Conservation (phyloP, 1,140 invertebrate genomes). For the Rhopalosiphum padi region DNA sequence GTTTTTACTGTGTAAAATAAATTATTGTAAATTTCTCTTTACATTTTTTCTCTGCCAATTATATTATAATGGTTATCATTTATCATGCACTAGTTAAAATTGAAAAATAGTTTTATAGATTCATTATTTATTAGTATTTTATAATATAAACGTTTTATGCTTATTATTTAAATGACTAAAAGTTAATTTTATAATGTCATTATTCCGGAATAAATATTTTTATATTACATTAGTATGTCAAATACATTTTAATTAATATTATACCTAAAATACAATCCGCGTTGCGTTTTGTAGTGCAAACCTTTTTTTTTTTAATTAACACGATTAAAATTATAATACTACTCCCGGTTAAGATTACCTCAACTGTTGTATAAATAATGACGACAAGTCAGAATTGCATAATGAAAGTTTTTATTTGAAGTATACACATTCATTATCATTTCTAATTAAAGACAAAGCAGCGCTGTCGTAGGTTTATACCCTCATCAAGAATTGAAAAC, state of each 20-base stretch:
- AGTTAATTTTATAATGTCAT: not conserved
- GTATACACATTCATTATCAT: conserved; percentile 55
- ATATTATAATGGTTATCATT: not conserved
- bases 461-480: not conserved
- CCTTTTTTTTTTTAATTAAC: not conserved
- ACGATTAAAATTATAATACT: conserved; percentile 25
- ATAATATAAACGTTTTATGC: not conserved
- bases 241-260: not conserved
- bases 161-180: too few species aligned
- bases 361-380: conserved; percentile 46
- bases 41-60: not conserved
- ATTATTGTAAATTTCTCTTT: not conserved
- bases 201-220: not conserved
- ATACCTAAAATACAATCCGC: not conserved
- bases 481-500: conserved; percentile 50
- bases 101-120: not conserved
- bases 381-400: conserved; percentile 15
- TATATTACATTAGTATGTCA: not conserved
- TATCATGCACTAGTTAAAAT: not conserved
- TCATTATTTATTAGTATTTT: not conserved
- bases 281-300: not conserved
- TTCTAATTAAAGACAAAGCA: conserved; percentile 54
- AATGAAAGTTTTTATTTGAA: conserved; percentile 52
- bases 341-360: conserved; percentile 16
- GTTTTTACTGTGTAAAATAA: not conserved